Evolutionary conservation across 2,888 invertebrate species (phyloP).

Genomic region (Podabrus alpinus): DNA sequence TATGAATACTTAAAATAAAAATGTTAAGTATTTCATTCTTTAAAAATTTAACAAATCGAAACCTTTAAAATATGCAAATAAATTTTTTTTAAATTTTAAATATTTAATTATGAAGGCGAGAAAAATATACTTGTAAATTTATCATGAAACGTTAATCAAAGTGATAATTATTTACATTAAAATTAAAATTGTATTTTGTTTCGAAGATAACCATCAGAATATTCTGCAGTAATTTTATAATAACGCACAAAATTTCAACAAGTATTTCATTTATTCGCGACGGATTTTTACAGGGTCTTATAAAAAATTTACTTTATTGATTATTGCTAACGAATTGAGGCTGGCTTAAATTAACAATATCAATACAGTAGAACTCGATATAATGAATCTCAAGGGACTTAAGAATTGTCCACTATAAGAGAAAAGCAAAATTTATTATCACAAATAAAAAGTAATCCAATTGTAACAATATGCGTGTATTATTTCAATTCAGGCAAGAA

Average conservation of each 20-base stretch:
- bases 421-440: too few relatives aligned
- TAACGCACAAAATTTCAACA: neutral
- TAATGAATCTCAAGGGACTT: too few relatives aligned
- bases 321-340: too few relatives aligned
- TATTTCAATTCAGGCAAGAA: too few relatives aligned
- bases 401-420: too few relatives aligned
- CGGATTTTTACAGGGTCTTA: neutral
- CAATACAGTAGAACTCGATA: too few relatives aligned
- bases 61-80: neutral
- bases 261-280: neutral
- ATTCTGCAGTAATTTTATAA: neutral
- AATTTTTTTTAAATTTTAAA: neutral
- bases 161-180: neutral
- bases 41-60: neutral
- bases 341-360: too few relatives aligned
- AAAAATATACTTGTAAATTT: neutral
- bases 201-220: neutral
- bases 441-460: too few relatives aligned
- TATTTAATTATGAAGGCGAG: neutral
- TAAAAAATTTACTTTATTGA: neutral
- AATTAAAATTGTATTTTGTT: neutral
- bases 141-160: neutral
- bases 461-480: too few relatives aligned
- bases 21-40: neutral
- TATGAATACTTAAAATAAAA: neutral